Percentiles rank a stretch among this genome's conserved stretches.
These are phyloP conservation scores for Notarius lentiginosus DNA, from an alignment of 2,113 vertebrate species.

Conservation along the genomic window DNA sequence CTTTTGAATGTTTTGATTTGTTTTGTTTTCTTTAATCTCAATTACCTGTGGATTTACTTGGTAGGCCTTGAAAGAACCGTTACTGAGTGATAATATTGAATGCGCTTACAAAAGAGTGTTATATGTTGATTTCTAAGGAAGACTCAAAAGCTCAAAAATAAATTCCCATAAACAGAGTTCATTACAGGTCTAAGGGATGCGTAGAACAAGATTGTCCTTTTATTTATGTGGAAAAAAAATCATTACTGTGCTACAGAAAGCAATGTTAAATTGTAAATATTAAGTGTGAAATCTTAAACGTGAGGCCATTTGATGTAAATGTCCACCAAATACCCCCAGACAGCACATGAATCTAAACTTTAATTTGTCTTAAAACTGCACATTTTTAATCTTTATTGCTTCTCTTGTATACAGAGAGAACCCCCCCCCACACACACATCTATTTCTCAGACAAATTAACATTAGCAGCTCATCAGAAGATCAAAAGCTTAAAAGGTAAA, in stretches of 20 bases:
- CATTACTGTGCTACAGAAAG: not conserved
- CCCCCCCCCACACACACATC: not conserved
- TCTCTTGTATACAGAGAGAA: not conserved
- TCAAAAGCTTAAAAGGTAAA: conserved; percentile 46
- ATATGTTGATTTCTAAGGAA: not conserved
- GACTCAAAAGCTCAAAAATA: not conserved
- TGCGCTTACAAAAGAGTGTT: not conserved
- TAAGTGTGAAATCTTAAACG: not conserved
- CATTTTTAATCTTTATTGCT: not conserved
- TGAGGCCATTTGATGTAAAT: not conserved
- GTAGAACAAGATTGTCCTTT: not conserved
- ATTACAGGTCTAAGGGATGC: not conserved
- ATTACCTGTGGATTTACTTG: not conserved
- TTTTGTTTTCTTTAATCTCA: not conserved
- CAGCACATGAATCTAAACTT: not conserved
- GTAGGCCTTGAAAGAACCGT: not conserved
- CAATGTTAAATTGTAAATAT: not conserved
- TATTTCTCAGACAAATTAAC: conserved; percentile 40
- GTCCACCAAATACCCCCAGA: not conserved
- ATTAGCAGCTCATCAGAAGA: conserved; percentile 47
- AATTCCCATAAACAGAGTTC: not conserved
- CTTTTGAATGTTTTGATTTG: no score
- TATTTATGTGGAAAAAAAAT: not conserved
- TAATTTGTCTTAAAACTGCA: not conserved
- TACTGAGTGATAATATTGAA: not conserved